Evolutionary conservation across 2,113 vertebrate species (phyloP), one percentile per base, ranked within the genome.

Genomic region (Sorex araneus): DNA sequence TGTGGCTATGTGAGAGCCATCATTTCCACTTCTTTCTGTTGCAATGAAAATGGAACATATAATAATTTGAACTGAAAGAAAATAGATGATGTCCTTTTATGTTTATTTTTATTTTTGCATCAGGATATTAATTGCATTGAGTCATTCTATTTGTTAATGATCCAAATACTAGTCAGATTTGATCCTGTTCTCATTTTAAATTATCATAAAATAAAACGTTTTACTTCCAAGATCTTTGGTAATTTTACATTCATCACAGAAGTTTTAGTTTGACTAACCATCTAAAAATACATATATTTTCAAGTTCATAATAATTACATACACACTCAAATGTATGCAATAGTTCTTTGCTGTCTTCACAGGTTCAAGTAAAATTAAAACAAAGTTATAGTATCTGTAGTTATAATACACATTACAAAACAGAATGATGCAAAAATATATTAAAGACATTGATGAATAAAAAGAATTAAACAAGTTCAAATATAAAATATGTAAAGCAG

Each of bases 1-100:
- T 84, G 79, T 93, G 96, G 91, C 88, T 96, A 93, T 77, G 47
- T 89, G 69, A 60, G 25, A 94, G 47, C 69, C 77, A 94, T 96
- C 91, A 50, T 82, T 89, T 93, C 64, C 90, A 95, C 78, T 89
- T 91, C 66, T 57, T 28, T 94, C 75, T 93, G 70, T 91, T 88
- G 54, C 36, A 93, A 86, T 36, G 57, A 67, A 94, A 93, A 87
- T 47, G 64, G 91, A 96, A 92, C 50, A 12, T 6, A 78, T 64
- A 81, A 66, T 85, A 93, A 40, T 40, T 40, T 40, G 40, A 7
- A 40, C 40, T 40, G 3, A 40, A 40, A 40, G 40, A 40, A 40
- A 40, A 40, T 40, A 40, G 3, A 40, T 40, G 40, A 40, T 40
- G 40, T 3, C 3, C 40, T 40, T 40, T 40, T 40, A 2, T 40